Evolutionary conservation across 1,140 invertebrate genomes (phyloP).

Genomic region (Drosophila pachea): DNA sequence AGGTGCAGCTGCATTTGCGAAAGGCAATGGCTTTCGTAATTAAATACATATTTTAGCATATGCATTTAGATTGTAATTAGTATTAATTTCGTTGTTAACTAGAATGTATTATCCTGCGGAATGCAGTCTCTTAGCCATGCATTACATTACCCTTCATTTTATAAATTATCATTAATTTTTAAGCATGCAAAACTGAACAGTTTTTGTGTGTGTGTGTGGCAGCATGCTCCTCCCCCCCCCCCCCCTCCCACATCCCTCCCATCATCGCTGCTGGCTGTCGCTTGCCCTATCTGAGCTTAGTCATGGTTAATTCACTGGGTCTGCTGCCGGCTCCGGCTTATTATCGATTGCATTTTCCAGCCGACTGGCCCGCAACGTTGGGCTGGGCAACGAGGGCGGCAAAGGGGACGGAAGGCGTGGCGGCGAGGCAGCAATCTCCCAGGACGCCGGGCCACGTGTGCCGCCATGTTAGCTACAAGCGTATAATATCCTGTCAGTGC

Average conservation of each 20-base stretch:
- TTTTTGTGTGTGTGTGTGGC: too few relatives aligned
- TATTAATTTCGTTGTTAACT: not conserved
- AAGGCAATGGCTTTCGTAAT: not conserved
- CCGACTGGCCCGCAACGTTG: conserved; percentile 54
- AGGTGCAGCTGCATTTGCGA: too few relatives aligned
- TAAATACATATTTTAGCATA: not conserved
- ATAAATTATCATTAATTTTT: conserved; percentile 60
- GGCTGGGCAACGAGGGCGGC: too few relatives aligned
- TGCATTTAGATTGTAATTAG: not conserved
- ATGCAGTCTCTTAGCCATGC: conserved; percentile 49
- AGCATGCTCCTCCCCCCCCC: too few relatives aligned
- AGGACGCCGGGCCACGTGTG: conserved; percentile 59
- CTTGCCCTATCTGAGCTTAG: conserved; percentile 10
- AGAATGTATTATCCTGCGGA: conserved; percentile 33
- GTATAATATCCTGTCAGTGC: conserved; percentile 58
- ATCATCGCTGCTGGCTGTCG: too few relatives aligned
- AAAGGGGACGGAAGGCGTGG: too few relatives aligned
- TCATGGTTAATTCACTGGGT: conserved; percentile 63
- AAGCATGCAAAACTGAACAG: conserved; percentile 21
- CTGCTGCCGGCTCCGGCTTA: conserved; percentile 23
- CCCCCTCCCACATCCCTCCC: too few relatives aligned
- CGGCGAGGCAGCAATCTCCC: conserved; percentile 43
- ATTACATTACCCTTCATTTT: conserved; percentile 50
- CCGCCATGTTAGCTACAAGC: conserved; percentile 68
- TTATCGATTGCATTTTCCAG: conserved; percentile 68